Evolutionary conservation across 92 coral and sea anemone genomes (phyloP), one percentile per base, ranked within the genome.

Genomic region (Porites rus): DNA sequence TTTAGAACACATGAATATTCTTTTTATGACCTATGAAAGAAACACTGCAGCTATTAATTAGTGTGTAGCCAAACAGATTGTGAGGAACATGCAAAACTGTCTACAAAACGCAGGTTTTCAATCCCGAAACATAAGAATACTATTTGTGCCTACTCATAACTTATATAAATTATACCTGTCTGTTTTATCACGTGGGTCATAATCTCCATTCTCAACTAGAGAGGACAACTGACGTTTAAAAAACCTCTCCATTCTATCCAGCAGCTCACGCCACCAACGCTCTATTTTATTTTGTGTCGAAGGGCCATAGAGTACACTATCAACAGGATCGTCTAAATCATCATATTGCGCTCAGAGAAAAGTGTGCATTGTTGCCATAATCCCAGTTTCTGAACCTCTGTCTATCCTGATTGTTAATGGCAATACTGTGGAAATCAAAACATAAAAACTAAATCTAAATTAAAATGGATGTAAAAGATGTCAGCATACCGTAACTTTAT

Each of bases 231-330:
- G 90, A 24, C 72, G 51, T 84, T 90, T 93, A 66, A 90, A 90
- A 79, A 72, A 90, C 61, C 46, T 83, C 54, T 93, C 92, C 91
- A 93, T 90, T 79, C 93, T 61, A 18, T 93, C 92, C 65, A 93
- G 71, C 52, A 90, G 80, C 19, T 93, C 96, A 75, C 88, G 52
- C 93, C 95, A 92, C 91, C 92, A 89, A 22, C 88, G 65, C 65
- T 92, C 91, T 56, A 92, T 86, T 71, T 92, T 92, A 59, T 92
- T 92, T 69, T 92, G 91, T 14, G 93, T 92, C n/a, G 95, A 92
- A 46, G 95, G 93, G 19, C 93, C 93, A 85, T 86, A 89, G 28
- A 92, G 53, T 20, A 92, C 88, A 54, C 86, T 75, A 25, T 89
- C 88, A 65, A 87, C 86, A 25, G 84, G 87, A 87, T 86, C 91